Evolutionary conservation across 2,113 vertebrate genomes (phyloP), one percentile per base, ranked within the genome.

Genomic region (Platichthys stellatus): DNA sequence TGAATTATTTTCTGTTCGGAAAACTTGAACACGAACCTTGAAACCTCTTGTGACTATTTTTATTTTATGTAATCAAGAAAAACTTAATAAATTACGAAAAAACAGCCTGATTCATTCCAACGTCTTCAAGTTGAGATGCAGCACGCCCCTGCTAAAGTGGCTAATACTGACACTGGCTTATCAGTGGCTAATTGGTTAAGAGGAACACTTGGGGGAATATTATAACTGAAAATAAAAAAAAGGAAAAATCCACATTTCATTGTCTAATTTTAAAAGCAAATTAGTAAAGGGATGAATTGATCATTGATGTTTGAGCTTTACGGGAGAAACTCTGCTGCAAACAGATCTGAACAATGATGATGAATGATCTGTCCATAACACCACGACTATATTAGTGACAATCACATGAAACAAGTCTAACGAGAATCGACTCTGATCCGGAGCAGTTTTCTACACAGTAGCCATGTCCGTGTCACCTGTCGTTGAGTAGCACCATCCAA

Each of bases 371-470:
- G 17, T 49, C 18, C 21, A 26, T 3, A 26, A 35, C 2, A 57
- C 1, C 0, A 60, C 1, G 26, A 0, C 12, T 21, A 35, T 60
- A 20, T 67, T 15, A 38, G 72, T 54, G 13, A 67, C 5, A 58
- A 20, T 43, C 8, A 4, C 72, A 54, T 45, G 35, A 72, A 76
- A 63, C 24, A 3, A 43, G 28, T 53, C 38, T 14, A 2, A 73
- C 23, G 10, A 74, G 58, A 45, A 56, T 57, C 3, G 28, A 2
- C 64, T 69, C 88, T 86, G 65, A 93, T 89, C 91, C 91, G 85
- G 69, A 87, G 83, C 40, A 73, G 77, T 61, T 83, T 64, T 81
- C 58, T 86, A 86, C 53, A 82, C 24, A 40, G 58, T 62, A 80
- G 54, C 68, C 88, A 86, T 85, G 63, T 70, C 64, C 70, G 47